Evolutionary conservation across 1,140 invertebrate species (phyloP).

Genomic region (Episyrphus balteatus): DNA sequence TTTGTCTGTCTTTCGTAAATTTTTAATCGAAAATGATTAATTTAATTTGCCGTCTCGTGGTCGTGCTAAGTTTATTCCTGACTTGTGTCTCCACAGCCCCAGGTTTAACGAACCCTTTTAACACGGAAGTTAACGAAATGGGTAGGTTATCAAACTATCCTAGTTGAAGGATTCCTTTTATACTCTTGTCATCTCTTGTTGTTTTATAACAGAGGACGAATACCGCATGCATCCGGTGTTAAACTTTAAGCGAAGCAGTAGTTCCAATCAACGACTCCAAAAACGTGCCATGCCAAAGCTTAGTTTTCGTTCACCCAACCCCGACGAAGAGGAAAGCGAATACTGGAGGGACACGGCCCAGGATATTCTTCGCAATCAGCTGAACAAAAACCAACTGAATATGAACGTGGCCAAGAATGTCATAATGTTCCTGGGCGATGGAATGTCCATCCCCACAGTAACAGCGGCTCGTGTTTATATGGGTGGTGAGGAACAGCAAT

Average conservation of each 20-base stretch:
- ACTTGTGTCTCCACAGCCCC: no score
- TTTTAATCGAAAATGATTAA: no score
- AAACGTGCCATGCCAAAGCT: slow-evolving; percentile 29
- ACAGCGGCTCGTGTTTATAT: slow-evolving; percentile 52
- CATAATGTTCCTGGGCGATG: slow-evolving; percentile 62
- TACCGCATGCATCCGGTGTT: slow-evolving; percentile 26
- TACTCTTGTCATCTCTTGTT: no score
- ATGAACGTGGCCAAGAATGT: slow-evolving; percentile 52
- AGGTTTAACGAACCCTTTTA: no score
- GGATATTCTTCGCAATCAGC: slow-evolving; percentile 22
- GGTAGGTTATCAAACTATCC: no score
- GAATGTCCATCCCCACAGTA: slow-evolving; percentile 59
- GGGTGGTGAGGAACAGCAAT: slow-evolving; percentile 54
- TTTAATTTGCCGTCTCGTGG: no score
- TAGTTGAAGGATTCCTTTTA: no score
- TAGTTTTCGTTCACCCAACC: slow-evolving; percentile 13
- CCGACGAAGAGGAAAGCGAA: slow-evolving; percentile 24
- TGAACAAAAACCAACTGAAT: slow-evolving; percentile 31
- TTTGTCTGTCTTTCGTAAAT: no score
- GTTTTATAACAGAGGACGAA: slow-evolving; percentile 13
- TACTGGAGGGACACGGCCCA: slow-evolving; percentile 30
- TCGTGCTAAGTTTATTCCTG: no score
- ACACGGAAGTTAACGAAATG: no score
- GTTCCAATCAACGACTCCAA: background rate
- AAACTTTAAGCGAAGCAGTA: slow-evolving; percentile 1